Evolutionary conservation across 1,140 invertebrate species (phyloP).

Genomic region (Ceratoteleas bidentatus): DNA sequence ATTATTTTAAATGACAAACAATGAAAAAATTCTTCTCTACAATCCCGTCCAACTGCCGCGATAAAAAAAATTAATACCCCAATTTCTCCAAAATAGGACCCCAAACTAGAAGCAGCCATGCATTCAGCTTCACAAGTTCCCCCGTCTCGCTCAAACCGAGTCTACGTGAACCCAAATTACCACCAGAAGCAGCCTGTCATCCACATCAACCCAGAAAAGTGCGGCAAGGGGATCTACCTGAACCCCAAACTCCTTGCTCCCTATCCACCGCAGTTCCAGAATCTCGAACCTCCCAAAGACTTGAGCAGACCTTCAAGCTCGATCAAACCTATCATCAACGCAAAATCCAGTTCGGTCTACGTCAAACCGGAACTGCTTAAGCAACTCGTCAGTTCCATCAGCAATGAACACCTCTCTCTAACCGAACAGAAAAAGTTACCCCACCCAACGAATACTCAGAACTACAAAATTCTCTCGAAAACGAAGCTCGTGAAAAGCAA

Average conservation of each 20-base stretch:
- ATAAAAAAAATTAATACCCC: too few relatives aligned
- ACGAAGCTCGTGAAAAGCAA: conserved; percentile 55
- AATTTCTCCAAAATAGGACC: too few relatives aligned
- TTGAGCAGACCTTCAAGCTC: not conserved
- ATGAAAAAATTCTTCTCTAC: too few relatives aligned
- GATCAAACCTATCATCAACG: not conserved
- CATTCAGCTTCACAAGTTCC: not conserved
- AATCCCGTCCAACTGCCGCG: too few relatives aligned
- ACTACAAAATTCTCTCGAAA: conserved; percentile 47
- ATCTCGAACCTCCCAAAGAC: conserved; percentile 1
- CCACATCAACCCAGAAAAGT: conserved; percentile 69
- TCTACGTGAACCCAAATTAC: conserved; percentile 71
- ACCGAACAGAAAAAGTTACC: not conserved
- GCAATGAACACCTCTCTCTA: conserved; percentile 9
- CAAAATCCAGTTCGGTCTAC: conserved; percentile 44
- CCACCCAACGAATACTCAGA: conserved; percentile 3
- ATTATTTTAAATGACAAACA: too few relatives aligned
- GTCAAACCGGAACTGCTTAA: conserved; percentile 64
- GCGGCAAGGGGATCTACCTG: conserved; percentile 50
- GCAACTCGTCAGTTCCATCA: conserved; percentile 23
- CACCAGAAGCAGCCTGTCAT: conserved; percentile 54
- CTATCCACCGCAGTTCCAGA: not conserved
- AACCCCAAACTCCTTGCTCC: conserved; percentile 55
- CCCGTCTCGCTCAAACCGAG: conserved; percentile 6
- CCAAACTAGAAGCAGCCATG: not conserved